Evolutionary conservation across 1,140 invertebrate species (phyloP), one percentile per base, ranked within the genome.

Genomic region (Ylistrum balloti): DNA sequence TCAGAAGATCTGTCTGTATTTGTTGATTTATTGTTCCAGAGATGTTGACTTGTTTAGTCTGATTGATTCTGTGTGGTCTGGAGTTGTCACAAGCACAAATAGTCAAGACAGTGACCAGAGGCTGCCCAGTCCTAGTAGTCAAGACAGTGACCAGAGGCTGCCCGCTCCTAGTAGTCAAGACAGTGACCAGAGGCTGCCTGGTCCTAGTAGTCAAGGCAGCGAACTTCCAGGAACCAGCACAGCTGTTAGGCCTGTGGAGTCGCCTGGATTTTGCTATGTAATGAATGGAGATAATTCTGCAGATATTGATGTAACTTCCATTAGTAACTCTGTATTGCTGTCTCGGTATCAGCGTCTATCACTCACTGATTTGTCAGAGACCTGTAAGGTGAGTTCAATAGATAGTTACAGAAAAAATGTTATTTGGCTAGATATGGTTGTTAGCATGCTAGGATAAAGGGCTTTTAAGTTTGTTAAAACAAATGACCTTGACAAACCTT

Each of bases 11-110:
- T n/a, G n/a, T n/a, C n/a, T n/a, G n/a, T n/a, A n/a, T n/a, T n/a
- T n/a, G n/a, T n/a, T n/a, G n/a, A n/a, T n/a, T 74, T 74, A 22
- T 56, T 17, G 3, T 56, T 74, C 9, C 56, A 74, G 56, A 17
- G 56, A 74, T n/a, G n/a, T 74, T 74, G n/a, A n/a, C n/a, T 28
- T 74, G 22, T 74, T 74, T 17, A 74, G 22, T 74, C 28, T 74
- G 17, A 74, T 74, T 74, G 56, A 74, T 74, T 74, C 56, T 28
- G 56, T 74, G n/a, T 74, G 56, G 56, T 74, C 56, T 74, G 56
- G 56, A 0, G 56, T 74, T 74, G 56, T 28, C 5, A 9, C 56
- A 74, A 74, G n/a, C 28, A 28, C 56, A 74, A 22, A 5, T 28
- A 74, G 56, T n/a, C 56, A 74, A 74, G 56, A 74, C 5, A 74